Percentiles rank a stretch among this genome's conserved stretches.
Evolutionary conservation across 2,113 vertebrate genomes (phyloP).

Genomic region (Oncorhynchus mykiss): DNA sequence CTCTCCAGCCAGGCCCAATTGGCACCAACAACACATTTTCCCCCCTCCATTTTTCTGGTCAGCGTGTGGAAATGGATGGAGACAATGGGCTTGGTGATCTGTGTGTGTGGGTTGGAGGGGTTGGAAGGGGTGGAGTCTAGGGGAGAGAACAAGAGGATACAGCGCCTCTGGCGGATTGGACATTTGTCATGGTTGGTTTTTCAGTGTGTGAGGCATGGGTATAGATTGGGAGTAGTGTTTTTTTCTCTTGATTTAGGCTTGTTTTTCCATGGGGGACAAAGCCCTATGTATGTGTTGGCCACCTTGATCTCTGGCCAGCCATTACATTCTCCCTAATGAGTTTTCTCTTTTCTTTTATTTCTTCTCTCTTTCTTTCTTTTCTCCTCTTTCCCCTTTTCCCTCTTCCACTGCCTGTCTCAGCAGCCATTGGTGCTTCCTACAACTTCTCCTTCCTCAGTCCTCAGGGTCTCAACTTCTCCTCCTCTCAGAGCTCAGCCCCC

Average conservation of each 20-base stretch:
- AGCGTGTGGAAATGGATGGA: constrained; percentile 25
- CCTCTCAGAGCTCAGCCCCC: constrained; percentile 90
- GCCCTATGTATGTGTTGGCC: not conserved
- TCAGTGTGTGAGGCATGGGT: not conserved
- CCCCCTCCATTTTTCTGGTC: constrained; percentile 19
- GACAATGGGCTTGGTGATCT: constrained; percentile 11
- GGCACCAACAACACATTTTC: constrained; percentile 12
- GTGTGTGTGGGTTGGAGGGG: not conserved
- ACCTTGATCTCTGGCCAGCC: not conserved
- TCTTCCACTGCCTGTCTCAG: constrained; percentile 69
- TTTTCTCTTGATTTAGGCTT: not conserved
- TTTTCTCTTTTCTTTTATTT: not conserved
- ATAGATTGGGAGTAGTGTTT: not conserved
- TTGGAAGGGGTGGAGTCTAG: too few relatives aligned
- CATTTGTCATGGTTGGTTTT: not conserved
- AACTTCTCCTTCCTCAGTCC: constrained; percentile 99
- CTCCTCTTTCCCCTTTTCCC: not conserved
- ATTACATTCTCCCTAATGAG: constrained; percentile 2
- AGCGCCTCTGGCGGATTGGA: too few relatives aligned
- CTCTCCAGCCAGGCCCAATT: constrained; percentile 27
- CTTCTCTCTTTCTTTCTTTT: not conserved
- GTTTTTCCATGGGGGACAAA: not conserved
- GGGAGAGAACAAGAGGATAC: too few relatives aligned
- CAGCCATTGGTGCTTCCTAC: constrained; percentile 98
- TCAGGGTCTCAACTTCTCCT: constrained; percentile 93